Base-by-base conservation (phyloP, 2,888 invertebrate species). In the Drosophila imparisetae region DNA sequence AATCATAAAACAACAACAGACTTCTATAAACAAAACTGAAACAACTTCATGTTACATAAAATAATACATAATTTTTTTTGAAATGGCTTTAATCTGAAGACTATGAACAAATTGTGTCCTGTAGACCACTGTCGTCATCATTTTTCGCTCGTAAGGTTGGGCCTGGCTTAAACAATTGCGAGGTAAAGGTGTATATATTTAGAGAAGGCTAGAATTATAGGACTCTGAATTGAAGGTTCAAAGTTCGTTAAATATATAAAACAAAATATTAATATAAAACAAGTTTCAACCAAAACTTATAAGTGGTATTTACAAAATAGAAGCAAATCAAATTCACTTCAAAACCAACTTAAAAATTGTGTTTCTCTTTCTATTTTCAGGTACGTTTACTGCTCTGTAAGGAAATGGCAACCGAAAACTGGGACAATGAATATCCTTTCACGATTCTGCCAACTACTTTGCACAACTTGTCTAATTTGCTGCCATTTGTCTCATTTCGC, bases 391-490 rank as follows among this genome's bases (percentile, higher is more conserved):
- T 62, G 29, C 42, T 21, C 27, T 27, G 7, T 15, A n/a, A 40
- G 48, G 21, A 36, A 52, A 42, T 42, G 58, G 27, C 42, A 45
- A 24, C 15, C 27, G 4, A 53, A 34, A 21, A 40, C 24, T 24
- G 34, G 55, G 36, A 75, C 66, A 72, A 49, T 32, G 27, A 45
- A 29, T 67, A 66, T 71, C 53, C 81, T 78, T 68, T 68, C 48
- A 61, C 57, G 73, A 75, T 66, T 77, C 78, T 86, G 78, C 80
- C 79, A 87, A 83, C 72, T 81, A 63, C 55, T 61, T 58, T 34
- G 59, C 59, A 69, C 74, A 74, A 85, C 83, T 86, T 86, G 86
- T 79, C 86, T 75, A 82, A 86, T 83, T 87, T 79, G 72, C 62
- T 67, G 68, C 42, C 59, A 61, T 63, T 65, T 55, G 27, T 52